These are phyloP conservation scores for Anagyrus pseudococci DNA, from an alignment of 2,888 invertebrate species.

Conservation along the genomic window DNA sequence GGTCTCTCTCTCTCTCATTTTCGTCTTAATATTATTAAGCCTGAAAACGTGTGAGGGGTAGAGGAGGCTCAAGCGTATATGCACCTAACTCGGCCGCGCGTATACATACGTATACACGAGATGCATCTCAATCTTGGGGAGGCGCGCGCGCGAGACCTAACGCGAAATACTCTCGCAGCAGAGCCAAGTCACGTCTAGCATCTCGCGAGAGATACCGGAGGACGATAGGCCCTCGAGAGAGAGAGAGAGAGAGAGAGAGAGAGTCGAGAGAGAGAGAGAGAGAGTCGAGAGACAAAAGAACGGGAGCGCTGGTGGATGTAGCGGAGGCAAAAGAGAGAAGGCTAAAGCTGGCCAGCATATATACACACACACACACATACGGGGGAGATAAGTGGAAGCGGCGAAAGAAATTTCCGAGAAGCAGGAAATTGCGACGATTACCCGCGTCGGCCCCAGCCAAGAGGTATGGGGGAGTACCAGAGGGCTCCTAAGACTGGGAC, in stretches of 20 bases:
- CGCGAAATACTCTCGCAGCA: neutral
- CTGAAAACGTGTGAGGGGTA: too few relatives aligned
- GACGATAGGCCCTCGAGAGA: neutral
- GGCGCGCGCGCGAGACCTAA: neutral
- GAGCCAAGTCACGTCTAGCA: conserved; percentile 8
- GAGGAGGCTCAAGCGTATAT: too few relatives aligned
- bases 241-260: conserved; percentile 11
- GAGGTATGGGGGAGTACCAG: conserved; percentile 40
- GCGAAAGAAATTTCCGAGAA: conserved; percentile 54
- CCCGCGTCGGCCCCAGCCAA: conserved; percentile 45
- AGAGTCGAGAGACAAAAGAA: too few relatives aligned
- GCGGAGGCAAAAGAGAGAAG: too few relatives aligned
- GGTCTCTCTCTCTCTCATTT: too few relatives aligned
- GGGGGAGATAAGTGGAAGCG: neutral
- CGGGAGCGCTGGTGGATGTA: too few relatives aligned
- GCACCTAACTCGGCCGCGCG: neutral
- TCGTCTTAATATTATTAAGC: too few relatives aligned
- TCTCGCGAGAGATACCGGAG: neutral
- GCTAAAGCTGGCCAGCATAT: too few relatives aligned
- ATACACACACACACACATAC: neutral
- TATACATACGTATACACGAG: neutral
- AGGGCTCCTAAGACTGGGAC: too few relatives aligned
- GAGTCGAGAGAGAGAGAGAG: conserved; percentile 15
- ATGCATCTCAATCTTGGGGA: neutral
- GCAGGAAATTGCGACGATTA: conserved; percentile 60